These are phyloP conservation scores for Criorhina ranunculi DNA, from an alignment of 2,888 invertebrate genomes.

Conservation along the genomic window DNA sequence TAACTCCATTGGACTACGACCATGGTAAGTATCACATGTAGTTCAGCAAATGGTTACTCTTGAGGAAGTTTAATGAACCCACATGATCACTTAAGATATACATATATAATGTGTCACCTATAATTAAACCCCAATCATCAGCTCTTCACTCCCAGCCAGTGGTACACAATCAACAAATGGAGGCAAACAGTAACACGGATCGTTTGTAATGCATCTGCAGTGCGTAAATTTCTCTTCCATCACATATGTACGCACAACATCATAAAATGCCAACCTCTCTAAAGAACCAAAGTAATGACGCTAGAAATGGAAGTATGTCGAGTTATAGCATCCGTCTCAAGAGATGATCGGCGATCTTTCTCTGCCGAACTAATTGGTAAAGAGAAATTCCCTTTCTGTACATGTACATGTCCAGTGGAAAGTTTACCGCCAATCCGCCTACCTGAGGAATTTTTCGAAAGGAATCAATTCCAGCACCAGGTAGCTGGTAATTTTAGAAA, in stretches of 20 bases:
- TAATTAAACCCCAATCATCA: not conserved
- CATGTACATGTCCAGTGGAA: conserved; percentile 58
- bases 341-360: conserved; percentile 31
- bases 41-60: conserved; percentile 13
- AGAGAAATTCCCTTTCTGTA: conserved; percentile 76
- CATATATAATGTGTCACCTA: not conserved
- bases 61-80: conserved; percentile 21
- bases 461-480: conserved; percentile 49
- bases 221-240: conserved; percentile 60
- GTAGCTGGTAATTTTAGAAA: conserved; percentile 42
- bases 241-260: conserved; percentile 8
- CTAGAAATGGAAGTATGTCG: conserved; percentile 70
- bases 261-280: conserved; percentile 20
- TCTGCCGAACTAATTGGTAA: conserved; percentile 52
- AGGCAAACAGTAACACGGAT: not conserved
- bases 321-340: conserved; percentile 56
- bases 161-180: not conserved
- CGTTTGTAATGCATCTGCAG: conserved; percentile 11
- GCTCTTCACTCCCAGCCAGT: no score
- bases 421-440: conserved; percentile 64
- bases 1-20: no score
- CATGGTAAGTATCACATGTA: no score
- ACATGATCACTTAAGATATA: conserved; percentile 7
- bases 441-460: conserved; percentile 69
- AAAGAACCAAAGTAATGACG: conserved; percentile 50